Conservation (phyloP, 2,113 vertebrate genomes). For the Phycodurus eques region DNA sequence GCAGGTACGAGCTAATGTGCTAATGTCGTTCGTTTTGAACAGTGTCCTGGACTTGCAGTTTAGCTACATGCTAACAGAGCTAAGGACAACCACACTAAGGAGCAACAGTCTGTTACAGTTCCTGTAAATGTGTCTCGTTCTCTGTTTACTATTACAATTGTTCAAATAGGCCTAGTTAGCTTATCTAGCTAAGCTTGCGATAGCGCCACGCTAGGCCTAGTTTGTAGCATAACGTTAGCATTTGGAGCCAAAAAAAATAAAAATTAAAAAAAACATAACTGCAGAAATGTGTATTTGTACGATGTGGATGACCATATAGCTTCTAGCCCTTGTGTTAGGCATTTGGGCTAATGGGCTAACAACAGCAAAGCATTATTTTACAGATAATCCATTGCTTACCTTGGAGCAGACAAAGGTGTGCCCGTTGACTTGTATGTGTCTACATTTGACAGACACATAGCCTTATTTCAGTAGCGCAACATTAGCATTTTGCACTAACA, state of each 20-base stretch:
- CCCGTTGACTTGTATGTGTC: too few species aligned
- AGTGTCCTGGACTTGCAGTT: background rate
- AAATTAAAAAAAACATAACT: background rate
- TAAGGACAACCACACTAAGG: background rate
- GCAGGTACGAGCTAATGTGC: constrained; percentile 80
- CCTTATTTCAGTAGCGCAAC: too few species aligned
- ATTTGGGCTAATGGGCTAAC: too few species aligned
- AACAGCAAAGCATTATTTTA: too few species aligned
- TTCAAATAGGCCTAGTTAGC: background rate
- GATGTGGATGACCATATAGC: background rate
- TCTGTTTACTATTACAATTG: background rate
- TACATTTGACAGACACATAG: too few species aligned
- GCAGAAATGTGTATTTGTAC: background rate
- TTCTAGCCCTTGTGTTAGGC: background rate
- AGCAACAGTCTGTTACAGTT: background rate
- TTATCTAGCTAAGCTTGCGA: background rate
- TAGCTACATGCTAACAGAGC: background rate
- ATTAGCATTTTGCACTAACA: background rate
- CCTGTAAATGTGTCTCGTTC: background rate
- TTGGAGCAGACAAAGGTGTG: too few species aligned
- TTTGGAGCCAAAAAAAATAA: background rate
- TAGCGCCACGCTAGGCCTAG: background rate
- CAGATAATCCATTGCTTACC: too few species aligned
- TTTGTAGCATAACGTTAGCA: background rate
- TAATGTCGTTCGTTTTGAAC: background rate